Base-by-base conservation (phyloP, 1,140 invertebrate species). In the Drosophila leontia region DNA sequence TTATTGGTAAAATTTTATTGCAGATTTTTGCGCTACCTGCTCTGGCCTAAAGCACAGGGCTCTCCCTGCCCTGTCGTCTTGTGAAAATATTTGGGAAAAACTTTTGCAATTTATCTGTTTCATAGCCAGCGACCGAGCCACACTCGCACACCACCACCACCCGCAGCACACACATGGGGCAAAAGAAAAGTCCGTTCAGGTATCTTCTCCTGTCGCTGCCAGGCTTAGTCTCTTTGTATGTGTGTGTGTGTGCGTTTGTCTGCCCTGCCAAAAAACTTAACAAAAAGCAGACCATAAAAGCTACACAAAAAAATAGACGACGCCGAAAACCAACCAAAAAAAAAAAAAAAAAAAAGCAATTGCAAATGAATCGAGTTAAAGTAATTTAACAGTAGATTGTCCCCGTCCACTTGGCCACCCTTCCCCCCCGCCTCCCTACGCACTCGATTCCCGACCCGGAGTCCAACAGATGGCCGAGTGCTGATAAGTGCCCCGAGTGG, bases 1-100 rank as follows among this genome's bases (percentile, higher is more conserved):
- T 88, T 88, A 88, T 88, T 88, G 85, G 85, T 90, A 90, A 90
- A 88, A 88, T 88, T 90, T 90, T 88, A 88, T 88, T 88, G 85
- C 85, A 88, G 81, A 88, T 88, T 88, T 88, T 85, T 90, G 85
- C 61, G 74, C 78, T 62, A 74, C 63, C 48, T 69, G 62, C 61
- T 35, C 32, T 35, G 69, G 51, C 50, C 62, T 35, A 44, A 23
- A 23, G 51, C 34, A 12, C 12, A 19, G 15, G 45, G 35, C 44
- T 1, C 19, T 12, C 13, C 15, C 44, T 75, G 72, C 47, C 82
- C 23, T 23, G 78, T 69, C 77, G 80, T 85, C 85, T 88, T 90
- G 85, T 90, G 85, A 88, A 88, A 88, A 88, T 88, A 88, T 88
- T 88, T 88, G 80, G 85, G 75, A 74, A 88, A 88, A 88, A 88